These are phyloP conservation scores for Apodemia mormo DNA, from an alignment of 2,888 invertebrate species.

Conservation along the genomic window DNA sequence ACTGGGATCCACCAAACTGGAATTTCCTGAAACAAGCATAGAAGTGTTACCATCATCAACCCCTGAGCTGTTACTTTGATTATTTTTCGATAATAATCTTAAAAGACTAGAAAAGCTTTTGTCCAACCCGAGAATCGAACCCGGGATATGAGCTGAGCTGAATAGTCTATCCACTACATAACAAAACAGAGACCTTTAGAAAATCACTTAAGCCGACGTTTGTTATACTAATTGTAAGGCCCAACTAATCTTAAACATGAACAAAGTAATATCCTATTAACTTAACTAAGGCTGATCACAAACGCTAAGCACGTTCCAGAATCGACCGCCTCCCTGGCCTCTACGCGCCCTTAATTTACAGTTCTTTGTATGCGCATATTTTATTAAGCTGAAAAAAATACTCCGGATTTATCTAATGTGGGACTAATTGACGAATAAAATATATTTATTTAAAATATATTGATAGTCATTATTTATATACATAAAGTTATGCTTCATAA, in stretches of 20 bases:
- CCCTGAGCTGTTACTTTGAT: too few species aligned
- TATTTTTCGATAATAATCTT: too few species aligned
- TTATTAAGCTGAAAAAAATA: constrained; percentile 7
- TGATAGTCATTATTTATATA: too few species aligned
- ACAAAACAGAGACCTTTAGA: background rate
- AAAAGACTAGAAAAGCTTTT: too few species aligned
- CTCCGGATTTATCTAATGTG: background rate
- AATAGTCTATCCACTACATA: background rate
- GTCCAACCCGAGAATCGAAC: too few species aligned
- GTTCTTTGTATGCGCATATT: constrained; percentile 15
- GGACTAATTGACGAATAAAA: background rate
- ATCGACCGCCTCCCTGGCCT: constrained; percentile 7
- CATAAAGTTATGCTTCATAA: constrained; percentile 12
- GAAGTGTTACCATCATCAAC: too few species aligned
- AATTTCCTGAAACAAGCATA: too few species aligned
- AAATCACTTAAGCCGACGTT: constrained; percentile 3
- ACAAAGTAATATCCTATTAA: constrained; percentile 14
- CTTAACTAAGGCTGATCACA: constrained; percentile 7
- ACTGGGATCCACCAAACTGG: too few species aligned
- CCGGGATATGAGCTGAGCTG: too few species aligned
- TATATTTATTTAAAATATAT: too few species aligned
- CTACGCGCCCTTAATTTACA: constrained; percentile 11
- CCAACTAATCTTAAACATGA: constrained; percentile 11
- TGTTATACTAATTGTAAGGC: constrained; percentile 5
- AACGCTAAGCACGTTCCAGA: background rate